phyloP scores from a whole-genome alignment of 37 sponge, comb jelly and placozoan species.

The Haliclona indistincta region DNA sequence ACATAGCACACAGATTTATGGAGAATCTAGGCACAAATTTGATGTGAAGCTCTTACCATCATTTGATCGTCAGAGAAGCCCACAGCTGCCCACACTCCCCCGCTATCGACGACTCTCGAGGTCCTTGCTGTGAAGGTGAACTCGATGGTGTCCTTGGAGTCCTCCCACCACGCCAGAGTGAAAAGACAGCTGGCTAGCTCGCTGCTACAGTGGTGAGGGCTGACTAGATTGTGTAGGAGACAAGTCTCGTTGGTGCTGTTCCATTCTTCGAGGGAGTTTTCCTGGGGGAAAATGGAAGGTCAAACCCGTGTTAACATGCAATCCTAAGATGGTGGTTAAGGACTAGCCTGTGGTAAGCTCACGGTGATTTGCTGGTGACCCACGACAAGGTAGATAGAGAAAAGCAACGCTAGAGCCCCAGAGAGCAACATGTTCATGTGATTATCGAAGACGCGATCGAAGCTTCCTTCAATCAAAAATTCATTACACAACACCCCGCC shows the following conservation, averaged over 20 bases:
- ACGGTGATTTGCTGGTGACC: no score
- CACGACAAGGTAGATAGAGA: no score
- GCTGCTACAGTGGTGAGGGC: background rate
- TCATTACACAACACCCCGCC: no score
- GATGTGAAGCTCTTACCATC: slow-evolving; percentile 18
- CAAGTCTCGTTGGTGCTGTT: background rate
- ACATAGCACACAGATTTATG: background rate
- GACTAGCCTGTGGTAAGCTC: no score
- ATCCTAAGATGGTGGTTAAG: no score
- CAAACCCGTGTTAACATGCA: no score
- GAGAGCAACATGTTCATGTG: no score
- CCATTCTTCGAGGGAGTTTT: background rate
- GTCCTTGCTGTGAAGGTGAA: slow-evolving; percentile 10
- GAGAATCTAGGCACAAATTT: background rate
- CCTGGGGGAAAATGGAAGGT: no score
- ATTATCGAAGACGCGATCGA: no score
- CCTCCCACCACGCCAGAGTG: slow-evolving; percentile 8
- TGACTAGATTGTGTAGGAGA: background rate
- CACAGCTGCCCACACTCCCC: slow-evolving; percentile 28
- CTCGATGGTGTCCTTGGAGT: background rate
- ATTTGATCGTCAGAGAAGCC: slow-evolving; percentile 36
- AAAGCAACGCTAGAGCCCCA: no score
- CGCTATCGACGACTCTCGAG: background rate
- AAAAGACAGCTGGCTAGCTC: slow-evolving; percentile 12
- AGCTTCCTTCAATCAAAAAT: no score